Conservation (phyloP, 2,888 invertebrate species). For the Pyrrhosoma nymphula region DNA sequence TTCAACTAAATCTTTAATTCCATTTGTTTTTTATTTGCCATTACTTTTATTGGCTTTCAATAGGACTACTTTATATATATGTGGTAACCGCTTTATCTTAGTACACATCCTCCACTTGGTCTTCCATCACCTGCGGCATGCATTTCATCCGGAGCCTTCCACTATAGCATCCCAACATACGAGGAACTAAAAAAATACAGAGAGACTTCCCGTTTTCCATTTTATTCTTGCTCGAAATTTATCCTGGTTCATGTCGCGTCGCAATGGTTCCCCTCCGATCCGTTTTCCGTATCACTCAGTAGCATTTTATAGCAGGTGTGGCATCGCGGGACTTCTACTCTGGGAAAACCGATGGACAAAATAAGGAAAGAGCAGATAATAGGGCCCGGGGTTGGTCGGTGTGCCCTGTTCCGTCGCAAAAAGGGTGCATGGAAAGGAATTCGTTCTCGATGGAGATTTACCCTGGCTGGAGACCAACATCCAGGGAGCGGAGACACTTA, state of each 20-base stretch:
- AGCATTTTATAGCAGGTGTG: background rate
- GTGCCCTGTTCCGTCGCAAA: background rate
- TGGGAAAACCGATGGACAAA: background rate
- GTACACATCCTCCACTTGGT: too few species aligned
- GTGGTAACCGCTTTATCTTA: too few species aligned
- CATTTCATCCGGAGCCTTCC: too few species aligned
- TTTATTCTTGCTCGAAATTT: background rate
- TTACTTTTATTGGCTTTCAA: too few species aligned
- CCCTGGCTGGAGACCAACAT: background rate
- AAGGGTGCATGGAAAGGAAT: background rate
- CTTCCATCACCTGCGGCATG: too few species aligned
- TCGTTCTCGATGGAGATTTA: background rate
- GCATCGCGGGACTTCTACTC: background rate
- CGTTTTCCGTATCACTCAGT: background rate
- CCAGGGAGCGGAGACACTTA: background rate
- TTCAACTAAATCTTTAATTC: too few species aligned
- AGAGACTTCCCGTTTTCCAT: too few species aligned
- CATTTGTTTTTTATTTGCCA: too few species aligned
- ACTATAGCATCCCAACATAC: too few species aligned
- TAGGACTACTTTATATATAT: too few species aligned
- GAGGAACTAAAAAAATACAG: too few species aligned
- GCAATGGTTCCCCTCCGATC: background rate
- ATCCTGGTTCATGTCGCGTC: too few species aligned
- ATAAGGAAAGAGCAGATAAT: background rate
- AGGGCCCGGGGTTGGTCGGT: background rate